These are phyloP conservation scores for Alligator sinensis DNA, from an alignment of 2,113 vertebrate genomes.

Conservation along the genomic window DNA sequence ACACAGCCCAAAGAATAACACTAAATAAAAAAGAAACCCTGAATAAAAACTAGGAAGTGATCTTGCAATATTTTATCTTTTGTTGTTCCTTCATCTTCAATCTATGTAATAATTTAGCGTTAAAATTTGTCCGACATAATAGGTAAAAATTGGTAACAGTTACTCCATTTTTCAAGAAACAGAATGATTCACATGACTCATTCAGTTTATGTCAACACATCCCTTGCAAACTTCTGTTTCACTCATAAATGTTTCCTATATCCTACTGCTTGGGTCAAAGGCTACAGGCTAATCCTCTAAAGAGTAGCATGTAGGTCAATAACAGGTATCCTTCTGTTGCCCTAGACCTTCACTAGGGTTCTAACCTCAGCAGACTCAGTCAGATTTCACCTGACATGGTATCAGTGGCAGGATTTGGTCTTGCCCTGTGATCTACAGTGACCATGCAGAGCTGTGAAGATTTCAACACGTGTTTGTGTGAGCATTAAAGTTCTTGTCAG, in stretches of 20 bases:
- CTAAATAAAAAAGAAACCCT: not conserved
- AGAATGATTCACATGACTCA: not conserved
- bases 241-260: not conserved
- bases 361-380: not conserved
- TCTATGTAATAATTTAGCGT: not conserved
- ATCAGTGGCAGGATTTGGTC: fast-evolving
- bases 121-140: not conserved
- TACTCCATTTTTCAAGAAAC: constrained; percentile 7
- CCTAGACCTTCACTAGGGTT: not conserved
- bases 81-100: not conserved
- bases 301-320: not conserved
- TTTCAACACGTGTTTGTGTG: fast-evolving
- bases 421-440: not conserved
- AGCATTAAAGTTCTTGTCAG: fast-evolving
- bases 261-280: not conserved
- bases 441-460: fast-evolving
- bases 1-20: not conserved
- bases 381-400: too few relatives aligned
- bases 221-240: not conserved
- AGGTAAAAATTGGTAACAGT: not conserved
- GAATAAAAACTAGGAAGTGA: constrained; percentile 5
- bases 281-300: not conserved
- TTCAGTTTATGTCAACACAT: not conserved
- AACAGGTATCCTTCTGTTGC: not conserved
- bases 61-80: not conserved